Conservation (phyloP, 2,888 invertebrate genomes). For the Neria commutata region DNA sequence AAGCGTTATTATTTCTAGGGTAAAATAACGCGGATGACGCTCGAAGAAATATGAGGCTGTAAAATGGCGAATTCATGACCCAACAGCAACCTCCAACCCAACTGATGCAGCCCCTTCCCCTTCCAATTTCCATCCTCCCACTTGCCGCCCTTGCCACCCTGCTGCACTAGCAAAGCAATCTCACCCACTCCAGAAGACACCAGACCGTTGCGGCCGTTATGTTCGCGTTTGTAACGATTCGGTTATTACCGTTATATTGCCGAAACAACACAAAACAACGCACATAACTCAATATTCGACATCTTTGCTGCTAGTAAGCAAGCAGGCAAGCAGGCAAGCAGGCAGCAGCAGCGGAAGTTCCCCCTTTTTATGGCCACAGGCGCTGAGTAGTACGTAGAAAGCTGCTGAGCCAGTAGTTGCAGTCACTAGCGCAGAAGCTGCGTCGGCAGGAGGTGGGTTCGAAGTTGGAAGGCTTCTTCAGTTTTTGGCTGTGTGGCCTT, state of each 20-base stretch:
- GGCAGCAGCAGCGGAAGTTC: conserved; percentile 9
- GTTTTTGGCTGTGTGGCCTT: conserved; percentile 25
- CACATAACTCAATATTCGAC: conserved; percentile 59
- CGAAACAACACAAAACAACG: conserved; percentile 51
- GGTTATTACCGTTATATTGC: conserved; percentile 59
- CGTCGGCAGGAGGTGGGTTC: background rate
- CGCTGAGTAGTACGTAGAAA: conserved; percentile 16
- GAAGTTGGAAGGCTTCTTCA: too few species aligned
- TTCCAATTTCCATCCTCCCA: background rate
- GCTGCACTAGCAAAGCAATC: too few species aligned
- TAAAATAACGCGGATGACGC: conserved; percentile 37
- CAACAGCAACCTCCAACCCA: conserved; percentile 42
- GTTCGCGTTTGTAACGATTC: conserved; percentile 46
- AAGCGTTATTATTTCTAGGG: conserved; percentile 62
- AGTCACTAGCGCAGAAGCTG: background rate
- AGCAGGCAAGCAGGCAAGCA: background rate
- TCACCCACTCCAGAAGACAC: conserved; percentile 27
- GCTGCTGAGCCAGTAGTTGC: background rate
- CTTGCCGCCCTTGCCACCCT: background rate
- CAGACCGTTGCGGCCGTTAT: background rate
- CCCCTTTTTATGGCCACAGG: conserved; percentile 49
- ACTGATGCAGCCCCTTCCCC: background rate
- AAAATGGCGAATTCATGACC: conserved; percentile 62
- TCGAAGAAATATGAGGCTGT: conserved; percentile 60
- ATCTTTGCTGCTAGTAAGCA: conserved; percentile 30